phyloP scores from a whole-genome alignment of 1,140 invertebrate genomes.

The Gyrodactylus bullatarudis region DNA sequence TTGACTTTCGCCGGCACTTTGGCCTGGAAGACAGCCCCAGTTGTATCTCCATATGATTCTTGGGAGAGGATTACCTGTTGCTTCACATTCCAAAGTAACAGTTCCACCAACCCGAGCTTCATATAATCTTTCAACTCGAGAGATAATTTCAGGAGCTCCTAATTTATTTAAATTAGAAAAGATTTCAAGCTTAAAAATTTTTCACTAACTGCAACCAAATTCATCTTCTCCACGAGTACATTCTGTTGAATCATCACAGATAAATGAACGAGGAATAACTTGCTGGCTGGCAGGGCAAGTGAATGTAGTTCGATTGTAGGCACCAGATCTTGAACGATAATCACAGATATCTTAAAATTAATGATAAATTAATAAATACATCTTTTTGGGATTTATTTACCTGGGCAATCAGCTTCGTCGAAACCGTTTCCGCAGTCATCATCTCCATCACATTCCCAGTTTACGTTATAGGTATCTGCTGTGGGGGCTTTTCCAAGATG shows the following conservation, averaged over 20 bases:
- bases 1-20: too few species aligned
- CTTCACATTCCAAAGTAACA: background rate
- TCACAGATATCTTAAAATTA: background rate
- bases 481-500: background rate
- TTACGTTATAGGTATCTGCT: background rate
- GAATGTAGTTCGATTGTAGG: background rate
- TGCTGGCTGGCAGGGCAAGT: slow-evolving; percentile 26
- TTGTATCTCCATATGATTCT: background rate
- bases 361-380: background rate
- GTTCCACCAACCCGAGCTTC: background rate
- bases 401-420: slow-evolving; percentile 31
- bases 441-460: slow-evolving; percentile 15
- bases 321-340: background rate
- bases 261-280: slow-evolving; percentile 47
- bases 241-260: slow-evolving; percentile 57
- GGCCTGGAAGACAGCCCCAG: background rate
- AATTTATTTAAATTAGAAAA: background rate
- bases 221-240: slow-evolving; percentile 60
- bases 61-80: background rate
- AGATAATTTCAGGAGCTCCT: background rate
- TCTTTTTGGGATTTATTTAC: background rate
- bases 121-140: background rate
- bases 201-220: slow-evolving; percentile 46
- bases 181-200: background rate
- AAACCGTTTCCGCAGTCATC: slow-evolving; percentile 13